phyloP scores from a whole-genome alignment of 2,113 vertebrate genomes.

The Coracopsis vasa region DNA sequence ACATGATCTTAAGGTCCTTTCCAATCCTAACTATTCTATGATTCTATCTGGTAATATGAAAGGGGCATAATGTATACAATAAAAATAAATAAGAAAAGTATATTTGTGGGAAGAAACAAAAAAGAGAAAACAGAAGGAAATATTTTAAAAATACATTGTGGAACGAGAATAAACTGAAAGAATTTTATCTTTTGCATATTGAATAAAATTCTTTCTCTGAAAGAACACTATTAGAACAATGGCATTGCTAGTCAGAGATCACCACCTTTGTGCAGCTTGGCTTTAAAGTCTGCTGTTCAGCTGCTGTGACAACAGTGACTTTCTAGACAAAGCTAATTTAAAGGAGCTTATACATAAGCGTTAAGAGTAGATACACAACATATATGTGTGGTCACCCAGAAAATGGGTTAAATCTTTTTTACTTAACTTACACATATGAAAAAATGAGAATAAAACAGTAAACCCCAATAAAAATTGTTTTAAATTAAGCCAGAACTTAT shows the following conservation, averaged over 20 bases:
- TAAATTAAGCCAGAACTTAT: background rate
- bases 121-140: background rate
- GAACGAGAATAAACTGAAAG: background rate
- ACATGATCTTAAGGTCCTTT: too few relatives aligned
- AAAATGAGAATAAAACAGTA: background rate
- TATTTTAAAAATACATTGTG: background rate
- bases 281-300: background rate
- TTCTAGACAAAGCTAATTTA: background rate
- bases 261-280: background rate
- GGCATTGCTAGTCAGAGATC: background rate
- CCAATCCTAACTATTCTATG: too few relatives aligned
- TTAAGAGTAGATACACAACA: background rate
- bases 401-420: background rate
- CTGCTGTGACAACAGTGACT: background rate
- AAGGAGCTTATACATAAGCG: background rate
- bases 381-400: background rate
- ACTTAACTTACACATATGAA: background rate
- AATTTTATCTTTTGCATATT: background rate
- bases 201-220: background rate
- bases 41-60: background rate
- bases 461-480: background rate
- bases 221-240: background rate
- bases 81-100: background rate
- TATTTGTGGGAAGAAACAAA: background rate
- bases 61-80: background rate